Evolutionary conservation across 2,888 invertebrate genomes (phyloP).

Genomic region (Brachyopa scutellaris): DNA sequence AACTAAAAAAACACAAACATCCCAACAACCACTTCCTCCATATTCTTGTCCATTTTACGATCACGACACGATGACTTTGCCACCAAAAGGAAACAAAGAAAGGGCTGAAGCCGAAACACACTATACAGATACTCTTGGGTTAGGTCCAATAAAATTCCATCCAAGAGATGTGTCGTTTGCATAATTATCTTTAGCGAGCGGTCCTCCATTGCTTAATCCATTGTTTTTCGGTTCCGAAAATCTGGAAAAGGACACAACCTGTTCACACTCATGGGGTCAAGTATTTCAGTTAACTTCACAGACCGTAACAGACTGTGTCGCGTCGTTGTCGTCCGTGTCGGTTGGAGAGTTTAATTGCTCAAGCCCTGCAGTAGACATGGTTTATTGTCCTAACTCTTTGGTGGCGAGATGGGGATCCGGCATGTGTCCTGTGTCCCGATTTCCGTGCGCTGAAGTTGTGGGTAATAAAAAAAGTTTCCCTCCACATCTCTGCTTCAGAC

Average conservation of each 20-base stretch:
- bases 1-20: not conserved
- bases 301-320: constrained; percentile 38
- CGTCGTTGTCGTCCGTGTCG: too few species aligned
- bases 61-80: constrained; percentile 24
- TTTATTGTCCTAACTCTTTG: constrained; percentile 19
- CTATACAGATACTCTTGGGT: constrained; percentile 28
- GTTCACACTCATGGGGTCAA: constrained; percentile 40
- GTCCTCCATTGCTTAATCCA: constrained; percentile 10
- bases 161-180: constrained; percentile 49
- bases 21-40: constrained; percentile 49
- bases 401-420: too few species aligned
- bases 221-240: constrained; percentile 26
- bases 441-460: not conserved
- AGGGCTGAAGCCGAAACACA: not conserved
- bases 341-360: constrained; percentile 54
- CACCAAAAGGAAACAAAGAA: not conserved
- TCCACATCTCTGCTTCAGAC: constrained; percentile 12
- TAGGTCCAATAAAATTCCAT: constrained; percentile 51
- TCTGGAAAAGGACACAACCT: constrained; percentile 24
- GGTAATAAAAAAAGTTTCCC: not conserved
- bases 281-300: constrained; percentile 27
- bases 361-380: constrained; percentile 6
- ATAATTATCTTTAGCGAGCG: constrained; percentile 50
- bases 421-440: constrained; percentile 28
- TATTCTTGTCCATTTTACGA: constrained; percentile 44